These are phyloP conservation scores for Desmodus rotundus DNA, from an alignment of 2,113 vertebrate genomes.

Conservation along the genomic window DNA sequence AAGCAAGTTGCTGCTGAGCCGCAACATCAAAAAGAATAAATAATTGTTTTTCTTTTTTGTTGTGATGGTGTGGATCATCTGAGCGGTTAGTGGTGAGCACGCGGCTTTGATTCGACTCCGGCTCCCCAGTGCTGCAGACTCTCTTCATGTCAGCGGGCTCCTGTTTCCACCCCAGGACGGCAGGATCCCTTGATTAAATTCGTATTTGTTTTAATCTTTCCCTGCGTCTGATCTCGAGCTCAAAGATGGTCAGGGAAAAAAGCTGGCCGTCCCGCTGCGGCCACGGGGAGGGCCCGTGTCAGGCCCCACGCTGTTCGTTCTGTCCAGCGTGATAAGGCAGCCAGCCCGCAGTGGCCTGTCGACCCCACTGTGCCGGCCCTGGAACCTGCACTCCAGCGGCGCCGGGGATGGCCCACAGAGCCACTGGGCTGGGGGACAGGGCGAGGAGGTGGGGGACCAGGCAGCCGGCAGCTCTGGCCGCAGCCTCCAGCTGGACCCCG, in stretches of 20 bases:
- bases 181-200: slow-evolving; percentile 96
- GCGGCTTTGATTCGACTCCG: slow-evolving; percentile 96
- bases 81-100: slow-evolving; percentile 96
- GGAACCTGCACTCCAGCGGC: rapidly evolving
- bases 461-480: rapidly evolving
- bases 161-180: slow-evolving; percentile 87
- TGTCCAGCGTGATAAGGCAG: slow-evolving; percentile 81
- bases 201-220: slow-evolving; percentile 99
- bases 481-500: not conserved
- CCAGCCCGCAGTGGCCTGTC: slow-evolving; percentile 58
- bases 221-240: slow-evolving; percentile 86
- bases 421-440: not conserved
- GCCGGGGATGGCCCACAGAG: not conserved
- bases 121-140: slow-evolving; percentile 93
- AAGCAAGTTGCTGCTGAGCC: slow-evolving; percentile 86
- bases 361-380: not conserved
- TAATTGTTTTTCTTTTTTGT: slow-evolving; percentile 99
- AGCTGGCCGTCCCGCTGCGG: slow-evolving; percentile 83
- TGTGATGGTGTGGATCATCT: slow-evolving; percentile 97
- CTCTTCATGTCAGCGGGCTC: slow-evolving; percentile 90
- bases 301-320: slow-evolving; percentile 80
- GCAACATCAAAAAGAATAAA: slow-evolving; percentile 99
- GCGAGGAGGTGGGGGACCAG: rapidly evolving
- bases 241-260: slow-evolving; percentile 88
- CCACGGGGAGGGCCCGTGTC: slow-evolving; percentile 82